Percentiles rank a stretch among this genome's conserved stretches.
Conservation (phyloP, 2,797 vertebrate species). For the Mormyrops attenuatus region DNA sequence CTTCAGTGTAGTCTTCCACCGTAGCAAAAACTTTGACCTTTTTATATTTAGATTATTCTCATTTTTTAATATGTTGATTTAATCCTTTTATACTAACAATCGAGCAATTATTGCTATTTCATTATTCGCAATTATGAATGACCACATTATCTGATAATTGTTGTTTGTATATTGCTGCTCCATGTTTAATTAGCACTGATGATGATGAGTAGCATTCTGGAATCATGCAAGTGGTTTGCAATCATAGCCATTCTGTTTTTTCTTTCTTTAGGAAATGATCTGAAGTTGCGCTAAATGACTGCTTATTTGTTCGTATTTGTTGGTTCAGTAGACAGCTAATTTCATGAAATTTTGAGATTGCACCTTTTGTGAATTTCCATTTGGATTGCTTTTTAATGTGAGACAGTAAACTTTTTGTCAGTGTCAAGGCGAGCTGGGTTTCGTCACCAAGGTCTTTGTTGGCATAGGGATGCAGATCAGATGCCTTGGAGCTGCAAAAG, state of each 20-base stretch:
- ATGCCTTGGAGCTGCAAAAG: not conserved
- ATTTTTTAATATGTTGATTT: not conserved
- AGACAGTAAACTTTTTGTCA: not conserved
- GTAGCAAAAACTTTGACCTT: not conserved
- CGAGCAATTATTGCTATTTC: not conserved
- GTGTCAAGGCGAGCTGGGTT: not conserved
- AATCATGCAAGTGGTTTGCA: not conserved
- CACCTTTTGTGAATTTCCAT: not conserved
- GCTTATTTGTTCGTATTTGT: not conserved
- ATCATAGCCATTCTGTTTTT: not conserved
- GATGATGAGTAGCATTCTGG: not conserved
- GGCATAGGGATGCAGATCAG: not conserved
- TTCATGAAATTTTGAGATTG: not conserved
- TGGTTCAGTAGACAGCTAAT: not conserved
- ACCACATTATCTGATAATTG: conserved; percentile 1
- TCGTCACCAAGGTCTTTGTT: not conserved
- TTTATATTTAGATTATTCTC: not conserved
- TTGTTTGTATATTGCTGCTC: not conserved
- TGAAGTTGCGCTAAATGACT: not conserved
- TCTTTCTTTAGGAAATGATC: not conserved
- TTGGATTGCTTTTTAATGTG: not conserved
- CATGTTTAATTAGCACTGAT: not conserved
- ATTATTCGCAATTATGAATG: not conserved
- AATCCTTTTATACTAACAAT: not conserved
- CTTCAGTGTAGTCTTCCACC: not conserved